phyloP scores from a whole-genome alignment of 2,113 vertebrate species.

The Psilopogon haemacephalus region DNA sequence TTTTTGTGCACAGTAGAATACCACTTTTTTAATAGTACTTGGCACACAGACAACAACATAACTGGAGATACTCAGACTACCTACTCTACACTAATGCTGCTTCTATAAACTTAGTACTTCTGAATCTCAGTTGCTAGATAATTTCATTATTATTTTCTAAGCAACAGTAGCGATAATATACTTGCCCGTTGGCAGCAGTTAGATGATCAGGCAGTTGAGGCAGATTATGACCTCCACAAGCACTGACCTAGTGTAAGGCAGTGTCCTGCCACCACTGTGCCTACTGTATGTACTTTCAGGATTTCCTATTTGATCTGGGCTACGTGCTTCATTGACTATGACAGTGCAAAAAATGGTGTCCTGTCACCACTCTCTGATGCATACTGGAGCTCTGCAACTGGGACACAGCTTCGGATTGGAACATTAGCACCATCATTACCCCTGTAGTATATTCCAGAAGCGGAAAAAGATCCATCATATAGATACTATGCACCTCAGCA shows the following conservation, averaged over 20 bases:
- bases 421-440: background rate
- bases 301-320: background rate
- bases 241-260: background rate
- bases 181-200: background rate
- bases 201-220: background rate
- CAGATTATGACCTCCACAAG: background rate
- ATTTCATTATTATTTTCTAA: background rate
- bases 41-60: background rate
- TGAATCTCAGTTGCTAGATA: background rate
- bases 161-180: background rate
- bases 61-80: background rate
- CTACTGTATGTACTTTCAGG: background rate
- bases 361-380: background rate
- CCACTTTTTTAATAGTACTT: background rate
- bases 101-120: background rate
- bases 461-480: rapidly evolving
- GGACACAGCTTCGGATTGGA: background rate
- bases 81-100: background rate
- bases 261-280: background rate
- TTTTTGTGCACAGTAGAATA: background rate
- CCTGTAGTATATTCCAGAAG: background rate
- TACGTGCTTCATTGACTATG: background rate
- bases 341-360: background rate
- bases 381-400: background rate
- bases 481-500: background rate